Conservation (phyloP, 2,113 vertebrate species). For the Narcine bancroftii region DNA sequence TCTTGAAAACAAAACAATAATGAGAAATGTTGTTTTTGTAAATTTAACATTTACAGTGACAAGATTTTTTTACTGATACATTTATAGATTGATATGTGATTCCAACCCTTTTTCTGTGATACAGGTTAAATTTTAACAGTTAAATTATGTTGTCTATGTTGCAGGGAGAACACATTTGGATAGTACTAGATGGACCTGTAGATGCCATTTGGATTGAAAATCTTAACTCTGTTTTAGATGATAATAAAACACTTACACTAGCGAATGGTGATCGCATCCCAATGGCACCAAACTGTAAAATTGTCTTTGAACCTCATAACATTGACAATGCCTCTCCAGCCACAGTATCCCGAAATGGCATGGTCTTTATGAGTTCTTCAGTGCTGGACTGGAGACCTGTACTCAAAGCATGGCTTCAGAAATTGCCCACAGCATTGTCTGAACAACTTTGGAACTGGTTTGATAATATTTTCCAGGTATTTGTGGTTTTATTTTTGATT, state of each 20-base stretch:
- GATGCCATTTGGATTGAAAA: constrained; percentile 69
- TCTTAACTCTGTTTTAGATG: constrained; percentile 62
- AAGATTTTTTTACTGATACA: neutral
- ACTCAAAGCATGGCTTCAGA: constrained; percentile 60
- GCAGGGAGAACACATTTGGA: constrained; percentile 62
- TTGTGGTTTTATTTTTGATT: neutral
- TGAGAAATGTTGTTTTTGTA: neutral
- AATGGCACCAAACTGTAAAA: constrained; percentile 65
- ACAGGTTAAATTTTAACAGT: neutral
- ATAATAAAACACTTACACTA: constrained; percentile 65
- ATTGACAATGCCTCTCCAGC: constrained; percentile 69
- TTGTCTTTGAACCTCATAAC: constrained; percentile 66
- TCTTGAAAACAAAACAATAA: neutral
- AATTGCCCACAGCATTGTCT: constrained; percentile 53
- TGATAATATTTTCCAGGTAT: constrained; percentile 64
- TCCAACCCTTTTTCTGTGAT: neutral
- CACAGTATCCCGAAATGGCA: constrained; percentile 64
- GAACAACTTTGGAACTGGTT: constrained; percentile 58
- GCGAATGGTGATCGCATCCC: constrained; percentile 65
- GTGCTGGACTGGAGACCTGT: constrained; percentile 60
- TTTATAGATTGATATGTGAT: neutral
- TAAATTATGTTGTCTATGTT: constrained; percentile 22
- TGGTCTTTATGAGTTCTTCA: constrained; percentile 69
- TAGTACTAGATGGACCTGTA: constrained; percentile 62
- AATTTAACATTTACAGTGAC: neutral